Percentiles rank a stretch among this genome's conserved stretches.
Conservation (phyloP, 2,113 vertebrate genomes). For the Dendropsophus ebraccatus region DNA sequence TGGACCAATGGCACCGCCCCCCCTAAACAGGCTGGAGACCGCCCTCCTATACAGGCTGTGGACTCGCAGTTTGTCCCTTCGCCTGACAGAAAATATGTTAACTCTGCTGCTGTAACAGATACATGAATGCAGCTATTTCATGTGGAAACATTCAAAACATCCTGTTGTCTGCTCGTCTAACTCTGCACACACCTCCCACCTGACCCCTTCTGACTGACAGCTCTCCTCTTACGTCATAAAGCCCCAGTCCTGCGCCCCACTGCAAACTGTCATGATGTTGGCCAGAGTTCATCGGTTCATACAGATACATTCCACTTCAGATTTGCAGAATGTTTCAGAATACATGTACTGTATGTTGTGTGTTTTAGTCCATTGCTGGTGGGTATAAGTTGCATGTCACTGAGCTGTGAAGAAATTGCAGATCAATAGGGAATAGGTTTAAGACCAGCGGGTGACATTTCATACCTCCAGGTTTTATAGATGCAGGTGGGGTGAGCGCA, state of each 20-base stretch:
- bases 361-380: background rate
- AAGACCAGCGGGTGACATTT: background rate
- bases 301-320: background rate
- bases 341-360: background rate
- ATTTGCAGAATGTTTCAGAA: background rate
- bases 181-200: background rate
- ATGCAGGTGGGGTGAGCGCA: background rate
- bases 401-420: background rate
- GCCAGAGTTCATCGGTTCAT: background rate
- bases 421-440: background rate
- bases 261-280: background rate
- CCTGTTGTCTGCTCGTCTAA: background rate
- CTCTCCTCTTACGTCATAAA: conserved; percentile 21
- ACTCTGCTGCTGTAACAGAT: background rate
- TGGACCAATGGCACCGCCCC: background rate
- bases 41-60: background rate
- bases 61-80: background rate
- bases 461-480: background rate
- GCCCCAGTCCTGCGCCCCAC: background rate
- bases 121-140: background rate
- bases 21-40: background rate
- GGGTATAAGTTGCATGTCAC: background rate
- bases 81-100: conserved; percentile 38
- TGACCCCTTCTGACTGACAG: background rate
- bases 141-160: conserved; percentile 43